These are phyloP conservation scores for Morpho deidamia DNA, from an alignment of 2,888 invertebrate species.

Conservation along the genomic window DNA sequence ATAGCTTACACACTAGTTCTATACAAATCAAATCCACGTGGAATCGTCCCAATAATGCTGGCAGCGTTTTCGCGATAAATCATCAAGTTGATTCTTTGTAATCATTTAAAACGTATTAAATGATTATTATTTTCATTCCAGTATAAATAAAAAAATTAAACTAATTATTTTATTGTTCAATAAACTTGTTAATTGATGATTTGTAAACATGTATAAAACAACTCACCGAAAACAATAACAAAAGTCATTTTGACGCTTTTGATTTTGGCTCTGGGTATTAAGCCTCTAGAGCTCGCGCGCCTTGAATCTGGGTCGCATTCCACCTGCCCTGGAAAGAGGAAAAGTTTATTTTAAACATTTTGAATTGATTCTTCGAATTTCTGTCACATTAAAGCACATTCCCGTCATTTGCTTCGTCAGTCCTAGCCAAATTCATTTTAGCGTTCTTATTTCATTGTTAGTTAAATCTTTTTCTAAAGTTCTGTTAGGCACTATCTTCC, in stretches of 20 bases:
- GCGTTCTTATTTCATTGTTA: too few species aligned
- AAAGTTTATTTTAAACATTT: constrained; percentile 23
- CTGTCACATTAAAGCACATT: not conserved
- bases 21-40: too few species aligned
- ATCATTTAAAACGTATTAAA: too few species aligned
- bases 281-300: constrained; percentile 92
- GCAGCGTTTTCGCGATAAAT: too few species aligned
- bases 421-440: too few species aligned
- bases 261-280: constrained; percentile 96
- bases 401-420: not conserved
- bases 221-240: constrained; percentile 94
- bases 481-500: too few species aligned
- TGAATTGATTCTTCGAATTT: not conserved
- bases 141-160: too few species aligned
- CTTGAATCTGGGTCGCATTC: constrained; percentile 79
- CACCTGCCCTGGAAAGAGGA: constrained; percentile 51
- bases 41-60: too few species aligned
- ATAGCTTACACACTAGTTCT: too few species aligned
- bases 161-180: not conserved
- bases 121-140: too few species aligned
- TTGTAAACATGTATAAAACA: not conserved
- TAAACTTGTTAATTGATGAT: not conserved
- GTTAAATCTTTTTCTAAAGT: too few species aligned
- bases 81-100: too few species aligned
- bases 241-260: constrained; percentile 99